Percentiles rank a stretch among this genome's conserved stretches.
Conservation (phyloP, 2,113 vertebrate species). For the Alosa alosa region DNA sequence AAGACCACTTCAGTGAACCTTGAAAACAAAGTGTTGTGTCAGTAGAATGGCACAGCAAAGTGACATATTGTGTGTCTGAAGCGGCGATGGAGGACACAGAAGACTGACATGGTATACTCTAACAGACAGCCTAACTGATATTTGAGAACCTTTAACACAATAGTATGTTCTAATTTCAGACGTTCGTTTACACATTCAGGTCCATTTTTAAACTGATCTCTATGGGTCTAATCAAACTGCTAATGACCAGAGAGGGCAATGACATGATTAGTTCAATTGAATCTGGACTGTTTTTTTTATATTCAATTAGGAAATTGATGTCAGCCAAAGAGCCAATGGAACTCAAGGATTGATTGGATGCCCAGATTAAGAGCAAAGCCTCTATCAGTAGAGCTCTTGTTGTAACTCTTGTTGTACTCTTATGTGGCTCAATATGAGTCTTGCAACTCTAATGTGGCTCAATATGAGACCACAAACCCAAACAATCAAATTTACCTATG, state of each 20-base stretch:
- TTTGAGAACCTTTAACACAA: not conserved
- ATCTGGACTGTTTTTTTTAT: not conserved
- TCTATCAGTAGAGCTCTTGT: not conserved
- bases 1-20: not conserved
- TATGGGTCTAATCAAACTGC: not conserved
- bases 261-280: not conserved
- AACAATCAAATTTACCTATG: not conserved
- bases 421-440: not conserved
- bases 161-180: not conserved
- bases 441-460: not conserved
- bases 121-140: not conserved
- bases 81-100: not conserved
- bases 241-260: not conserved
- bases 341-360: not conserved
- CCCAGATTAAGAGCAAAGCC: not conserved
- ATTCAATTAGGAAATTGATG: not conserved
- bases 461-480: not conserved
- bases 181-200: not conserved
- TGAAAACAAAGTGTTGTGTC: slow-evolving; percentile 5
- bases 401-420: not conserved
- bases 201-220: not conserved
- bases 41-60: not conserved
- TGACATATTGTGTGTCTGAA: not conserved
- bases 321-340: not conserved
- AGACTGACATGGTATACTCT: not conserved